Evolutionary conservation across 2,113 vertebrate genomes (phyloP), one percentile per base, ranked within the genome.

Genomic region (Anser cygnoides): DNA sequence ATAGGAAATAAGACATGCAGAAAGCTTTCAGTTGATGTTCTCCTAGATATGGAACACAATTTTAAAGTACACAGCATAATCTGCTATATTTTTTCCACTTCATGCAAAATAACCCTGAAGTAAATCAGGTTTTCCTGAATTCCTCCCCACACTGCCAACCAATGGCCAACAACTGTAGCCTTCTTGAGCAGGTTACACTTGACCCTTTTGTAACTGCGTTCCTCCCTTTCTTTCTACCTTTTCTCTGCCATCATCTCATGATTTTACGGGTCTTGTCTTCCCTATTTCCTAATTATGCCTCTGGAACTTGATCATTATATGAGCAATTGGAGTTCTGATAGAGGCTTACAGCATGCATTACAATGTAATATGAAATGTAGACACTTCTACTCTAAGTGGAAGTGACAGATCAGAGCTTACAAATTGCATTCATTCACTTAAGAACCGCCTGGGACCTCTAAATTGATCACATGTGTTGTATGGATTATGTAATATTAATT

Each of bases 401-500:
- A 94, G 83, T 97, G 93, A 94, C 93, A 96, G 96, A 93, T 94
- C 91, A 86, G 92, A 96, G 94, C 90, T 93, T 89, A 92, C 95
- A 89, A 97, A 97, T 97, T 96, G 76, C 77, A 62, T 95, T 98
- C 92, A 80, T 92, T 89, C 92, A 85, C 92, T 96, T 92, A 87
- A 84, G 87, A 97, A 93, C 52, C 97, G 26, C 75, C 91, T 90
- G 86, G 90, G 95, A 91, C 73, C 78, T 67, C 83, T 26, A 89
- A 92, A 97, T 96, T 93, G 93, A 89, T 96, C 97, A 96, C 90
- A 94, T 95, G 89, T 94, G 95, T 90, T 90, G 57, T 89, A 89
- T 96, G 92, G 84, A 91, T 88, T 97, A 97, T 97, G 95, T 95
- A 97, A 97, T 97, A 97, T 97, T 97, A 97, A 97, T 97, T 96